These are phyloP conservation scores for Listrodromus nycthemerus DNA, from an alignment of 2,888 invertebrate species.

Conservation along the genomic window DNA sequence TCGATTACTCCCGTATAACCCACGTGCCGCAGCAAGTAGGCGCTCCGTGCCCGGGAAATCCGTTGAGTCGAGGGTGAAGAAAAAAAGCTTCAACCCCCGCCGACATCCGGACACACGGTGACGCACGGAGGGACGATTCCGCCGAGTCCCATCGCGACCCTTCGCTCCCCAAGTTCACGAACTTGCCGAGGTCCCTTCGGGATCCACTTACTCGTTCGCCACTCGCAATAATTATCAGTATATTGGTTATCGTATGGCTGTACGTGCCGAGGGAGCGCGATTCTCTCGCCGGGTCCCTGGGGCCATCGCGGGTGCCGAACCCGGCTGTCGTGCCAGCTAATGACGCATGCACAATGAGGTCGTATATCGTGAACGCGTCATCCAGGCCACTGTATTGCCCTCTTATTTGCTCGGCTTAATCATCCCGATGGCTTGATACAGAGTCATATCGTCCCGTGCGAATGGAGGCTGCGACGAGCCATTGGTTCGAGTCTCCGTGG, in stretches of 20 bases:
- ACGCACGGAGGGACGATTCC: no score
- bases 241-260: slow-evolving; percentile 21
- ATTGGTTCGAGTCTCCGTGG: neutral
- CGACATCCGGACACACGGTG: no score
- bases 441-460: neutral
- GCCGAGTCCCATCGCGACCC: slow-evolving; percentile 34
- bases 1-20: slow-evolving; percentile 55
- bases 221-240: slow-evolving; percentile 45
- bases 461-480: neutral
- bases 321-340: slow-evolving; percentile 58
- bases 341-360: slow-evolving; percentile 65
- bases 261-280: slow-evolving; percentile 27
- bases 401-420: slow-evolving; percentile 62
- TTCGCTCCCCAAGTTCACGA: slow-evolving; percentile 3
- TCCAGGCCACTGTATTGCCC: slow-evolving; percentile 56
- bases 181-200: slow-evolving; percentile 28
- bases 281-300: slow-evolving; percentile 35
- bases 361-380: slow-evolving; percentile 52
- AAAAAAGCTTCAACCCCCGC: neutral
- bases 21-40: slow-evolving; percentile 17
- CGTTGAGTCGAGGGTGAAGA: neutral
- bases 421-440: slow-evolving; percentile 7
- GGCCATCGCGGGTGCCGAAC: slow-evolving; percentile 25
- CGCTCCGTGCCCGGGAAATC: neutral
- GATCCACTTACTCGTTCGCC: slow-evolving; percentile 39